phyloP scores from a whole-genome alignment of 2,888 invertebrate species.

The Metacarcinus magister region DNA sequence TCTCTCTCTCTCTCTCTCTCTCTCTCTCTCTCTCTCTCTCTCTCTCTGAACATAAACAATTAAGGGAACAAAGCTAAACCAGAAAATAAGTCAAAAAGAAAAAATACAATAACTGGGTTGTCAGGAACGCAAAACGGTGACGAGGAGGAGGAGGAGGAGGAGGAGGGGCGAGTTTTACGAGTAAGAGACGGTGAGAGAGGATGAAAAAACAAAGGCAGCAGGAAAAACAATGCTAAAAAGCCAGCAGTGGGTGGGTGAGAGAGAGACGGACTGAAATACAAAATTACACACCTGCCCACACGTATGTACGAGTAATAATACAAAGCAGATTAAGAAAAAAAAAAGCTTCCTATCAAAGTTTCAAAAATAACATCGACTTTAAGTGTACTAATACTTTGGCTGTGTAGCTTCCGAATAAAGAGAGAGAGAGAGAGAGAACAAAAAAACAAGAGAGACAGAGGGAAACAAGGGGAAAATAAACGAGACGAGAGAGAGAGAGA shows the following conservation, averaged over 20 bases:
- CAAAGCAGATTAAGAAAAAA: too few species aligned
- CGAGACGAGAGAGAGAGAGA: too few species aligned
- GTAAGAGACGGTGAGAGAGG: neutral
- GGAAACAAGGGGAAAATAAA: too few species aligned
- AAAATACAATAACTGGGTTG: neutral
- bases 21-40: neutral
- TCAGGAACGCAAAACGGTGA: neutral
- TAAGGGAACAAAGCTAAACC: neutral
- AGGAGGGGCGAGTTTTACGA: neutral
- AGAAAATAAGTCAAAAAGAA: neutral
- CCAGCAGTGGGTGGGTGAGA: neutral
- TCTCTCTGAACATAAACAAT: neutral
- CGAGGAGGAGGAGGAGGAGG: neutral
- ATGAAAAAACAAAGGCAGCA: neutral
- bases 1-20: neutral
- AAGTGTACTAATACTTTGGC: too few species aligned
- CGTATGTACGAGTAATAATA: too few species aligned
- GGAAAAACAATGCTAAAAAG: neutral
- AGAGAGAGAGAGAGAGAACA: constrained; percentile 13
- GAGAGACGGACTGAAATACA: neutral
- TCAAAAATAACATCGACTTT: too few species aligned
- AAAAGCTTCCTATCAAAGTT: too few species aligned
- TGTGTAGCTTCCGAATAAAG: too few species aligned
- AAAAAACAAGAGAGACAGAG: neutral
- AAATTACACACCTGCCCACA: too few species aligned